Evolutionary conservation across 1,140 invertebrate genomes (phyloP).

Genomic region (Nymphalis io): DNA sequence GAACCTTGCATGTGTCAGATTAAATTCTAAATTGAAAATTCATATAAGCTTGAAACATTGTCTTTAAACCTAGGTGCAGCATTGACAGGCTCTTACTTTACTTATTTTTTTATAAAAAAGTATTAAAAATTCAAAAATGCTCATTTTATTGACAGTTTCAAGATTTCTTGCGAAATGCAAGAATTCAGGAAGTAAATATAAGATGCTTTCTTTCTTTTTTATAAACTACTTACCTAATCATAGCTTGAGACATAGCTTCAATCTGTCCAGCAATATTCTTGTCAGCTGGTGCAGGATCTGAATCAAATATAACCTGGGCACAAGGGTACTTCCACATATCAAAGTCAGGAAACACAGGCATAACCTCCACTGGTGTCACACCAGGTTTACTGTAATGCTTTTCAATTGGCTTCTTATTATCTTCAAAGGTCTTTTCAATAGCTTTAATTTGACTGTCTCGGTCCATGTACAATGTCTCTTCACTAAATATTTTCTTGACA

Average conservation of each 20-base stretch:
- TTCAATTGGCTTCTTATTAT: constrained; percentile 91
- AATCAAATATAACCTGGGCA: constrained; percentile 99
- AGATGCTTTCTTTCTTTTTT: not conserved
- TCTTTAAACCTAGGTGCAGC: too few relatives aligned
- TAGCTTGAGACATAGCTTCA: constrained; percentile 99
- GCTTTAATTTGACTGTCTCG: constrained; percentile 98
- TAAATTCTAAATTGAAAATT: too few relatives aligned
- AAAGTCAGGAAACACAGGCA: constrained; percentile 97
- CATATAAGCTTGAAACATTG: too few relatives aligned
- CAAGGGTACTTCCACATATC: constrained; percentile 98
- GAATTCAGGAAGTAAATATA: too few relatives aligned
- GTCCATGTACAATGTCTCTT: constrained; percentile 98
- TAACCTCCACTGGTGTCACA: constrained; percentile 92
- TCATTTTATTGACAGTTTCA: too few relatives aligned
- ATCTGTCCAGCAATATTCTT: constrained; percentile 92
- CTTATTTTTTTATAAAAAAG: too few relatives aligned
- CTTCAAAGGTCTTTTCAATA: constrained; percentile 98
- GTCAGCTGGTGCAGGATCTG: constrained; percentile 94
- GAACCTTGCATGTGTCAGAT: too few relatives aligned
- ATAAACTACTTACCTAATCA: constrained; percentile 88
- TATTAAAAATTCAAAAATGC: too few relatives aligned
- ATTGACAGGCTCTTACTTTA: too few relatives aligned
- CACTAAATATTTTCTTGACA: constrained; percentile 97
- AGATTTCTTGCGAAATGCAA: too few relatives aligned
- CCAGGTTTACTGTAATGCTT: constrained; percentile 98